A percentile compares a stretch with the other conserved stretches of the same genome.
Conservation (phyloP, 2,113 vertebrate species). For the Sinocyclocheilus grahami region DNA sequence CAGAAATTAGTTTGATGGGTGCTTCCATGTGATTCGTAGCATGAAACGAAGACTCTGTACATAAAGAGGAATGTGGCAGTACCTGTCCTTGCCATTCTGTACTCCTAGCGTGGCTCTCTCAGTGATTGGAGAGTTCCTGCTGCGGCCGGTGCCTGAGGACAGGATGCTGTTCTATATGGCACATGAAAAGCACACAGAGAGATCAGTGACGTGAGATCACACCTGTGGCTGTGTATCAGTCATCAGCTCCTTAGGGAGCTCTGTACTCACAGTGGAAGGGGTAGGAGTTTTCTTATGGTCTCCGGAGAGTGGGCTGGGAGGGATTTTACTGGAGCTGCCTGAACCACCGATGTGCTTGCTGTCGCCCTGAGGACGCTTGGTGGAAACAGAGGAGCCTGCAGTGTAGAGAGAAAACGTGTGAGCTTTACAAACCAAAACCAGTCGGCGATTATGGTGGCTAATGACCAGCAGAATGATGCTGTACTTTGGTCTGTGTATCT, state of each 20-base stretch:
- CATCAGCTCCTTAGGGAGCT: background rate
- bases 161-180: constrained; percentile 78
- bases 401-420: background rate
- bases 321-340: constrained; percentile 79
- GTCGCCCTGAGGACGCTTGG: constrained; percentile 78
- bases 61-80: background rate
- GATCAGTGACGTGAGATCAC: background rate
- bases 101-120: constrained; percentile 77
- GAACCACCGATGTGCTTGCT: constrained; percentile 74
- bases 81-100: constrained; percentile 85
- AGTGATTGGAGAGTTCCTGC: constrained; percentile 76
- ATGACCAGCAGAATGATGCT: background rate
- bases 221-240: background rate
- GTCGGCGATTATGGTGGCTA: background rate
- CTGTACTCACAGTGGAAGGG: constrained; percentile 76
- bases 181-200: constrained; percentile 8
- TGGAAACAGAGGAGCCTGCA: constrained; percentile 75
- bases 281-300: constrained; percentile 78
- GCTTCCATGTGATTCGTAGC: background rate
- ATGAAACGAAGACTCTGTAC: background rate
- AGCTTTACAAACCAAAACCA: background rate
- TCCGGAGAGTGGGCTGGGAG: constrained; percentile 75
- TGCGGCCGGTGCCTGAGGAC: constrained; percentile 79
- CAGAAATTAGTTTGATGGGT: background rate
- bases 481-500: constrained; percentile 83